Conservation (phyloP, 2,888 invertebrate genomes). For the Brachypterus glaber region DNA sequence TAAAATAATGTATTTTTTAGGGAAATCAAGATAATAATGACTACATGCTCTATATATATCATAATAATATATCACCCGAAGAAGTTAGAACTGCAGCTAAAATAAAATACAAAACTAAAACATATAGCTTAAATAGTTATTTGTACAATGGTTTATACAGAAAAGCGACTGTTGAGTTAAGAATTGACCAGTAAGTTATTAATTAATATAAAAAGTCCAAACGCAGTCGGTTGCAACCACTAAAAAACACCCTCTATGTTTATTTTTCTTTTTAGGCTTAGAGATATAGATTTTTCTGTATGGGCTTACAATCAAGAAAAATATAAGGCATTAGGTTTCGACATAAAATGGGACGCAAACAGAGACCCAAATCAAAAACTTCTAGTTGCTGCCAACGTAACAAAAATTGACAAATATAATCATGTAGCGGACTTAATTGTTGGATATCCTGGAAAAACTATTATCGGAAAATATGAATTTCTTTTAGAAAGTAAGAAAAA, state of each 20-base stretch:
- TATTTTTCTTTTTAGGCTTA: slow-evolving; percentile 43
- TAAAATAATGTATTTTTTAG: slow-evolving; percentile 35
- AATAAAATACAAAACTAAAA: slow-evolving; percentile 54
- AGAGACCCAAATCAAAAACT: slow-evolving; percentile 69
- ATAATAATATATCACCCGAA: slow-evolving; percentile 49
- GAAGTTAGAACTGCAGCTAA: slow-evolving; percentile 57
- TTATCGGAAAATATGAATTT: slow-evolving; percentile 59
- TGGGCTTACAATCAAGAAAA: slow-evolving; percentile 50
- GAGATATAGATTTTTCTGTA: slow-evolving; percentile 63
- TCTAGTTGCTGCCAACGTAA: slow-evolving; percentile 51
- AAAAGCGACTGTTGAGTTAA: slow-evolving; percentile 59
- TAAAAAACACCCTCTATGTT: slow-evolving; percentile 11
- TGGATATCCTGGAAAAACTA: slow-evolving; percentile 66
- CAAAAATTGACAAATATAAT: slow-evolving; percentile 50
- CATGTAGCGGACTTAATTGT: slow-evolving; percentile 55
- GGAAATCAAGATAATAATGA: slow-evolving; percentile 55
- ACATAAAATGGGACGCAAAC: slow-evolving; percentile 80
- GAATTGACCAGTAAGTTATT: slow-evolving; percentile 62
- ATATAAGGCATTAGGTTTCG: slow-evolving; percentile 58
- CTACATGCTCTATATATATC: slow-evolving; percentile 58
- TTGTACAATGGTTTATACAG: slow-evolving; percentile 58
- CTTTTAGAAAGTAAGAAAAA: slow-evolving; percentile 42
- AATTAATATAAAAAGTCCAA: slow-evolving; percentile 4
- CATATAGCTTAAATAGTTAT: slow-evolving; percentile 58
- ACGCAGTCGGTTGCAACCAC: slow-evolving; percentile 2